Evolutionary conservation across 2,888 invertebrate genomes (phyloP), one percentile per base, ranked within the genome.

Genomic region (Lysandra coridon): DNA sequence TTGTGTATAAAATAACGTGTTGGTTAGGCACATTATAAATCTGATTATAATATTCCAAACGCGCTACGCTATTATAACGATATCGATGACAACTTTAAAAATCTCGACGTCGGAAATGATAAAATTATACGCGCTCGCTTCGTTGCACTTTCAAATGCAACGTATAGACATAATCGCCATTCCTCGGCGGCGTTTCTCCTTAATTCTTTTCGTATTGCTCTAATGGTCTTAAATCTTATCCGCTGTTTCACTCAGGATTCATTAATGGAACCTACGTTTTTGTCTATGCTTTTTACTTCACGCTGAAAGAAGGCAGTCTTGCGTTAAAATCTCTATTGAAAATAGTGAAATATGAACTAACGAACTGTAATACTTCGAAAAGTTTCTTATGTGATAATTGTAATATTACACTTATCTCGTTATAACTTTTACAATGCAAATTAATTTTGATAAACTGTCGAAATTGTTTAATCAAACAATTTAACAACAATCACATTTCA

Each of bases 401-500:
- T 44, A 53, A 53, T 53, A 53, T 53, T 14, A 53, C 53, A 53
- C 14, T 53, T 1, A 14, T 53, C 53, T 53, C 53, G 53, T 53
- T 4, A 6, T 10, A 44, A 7, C 7, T 44, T 44, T 40, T 40
- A 6, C 6, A 40, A 40, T 40, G 40, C 10, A 44, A 44, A 7
- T 44, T 3, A 17, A 64, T 30, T 64, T 23, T 64, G 5, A 12
- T 12, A 30, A 14, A 33, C 10, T 14, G 5, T 23, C 33, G 14
- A 69, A 69, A 37, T 33, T 2, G 49, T 75, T 7, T 62, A 79
- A 75, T 79, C 75, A 49, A 64, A 75, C 79, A 75, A 81, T 81
- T 81, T 81, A 79, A 79, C 78, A 80, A 78, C 81, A 80, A 79
- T 79, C 80, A 75, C 78, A 75, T 75, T 79, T 75, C 62, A 79